phyloP scores from a whole-genome alignment of 1,140 invertebrate genomes.

The Acromyrmex charruanus region DNA sequence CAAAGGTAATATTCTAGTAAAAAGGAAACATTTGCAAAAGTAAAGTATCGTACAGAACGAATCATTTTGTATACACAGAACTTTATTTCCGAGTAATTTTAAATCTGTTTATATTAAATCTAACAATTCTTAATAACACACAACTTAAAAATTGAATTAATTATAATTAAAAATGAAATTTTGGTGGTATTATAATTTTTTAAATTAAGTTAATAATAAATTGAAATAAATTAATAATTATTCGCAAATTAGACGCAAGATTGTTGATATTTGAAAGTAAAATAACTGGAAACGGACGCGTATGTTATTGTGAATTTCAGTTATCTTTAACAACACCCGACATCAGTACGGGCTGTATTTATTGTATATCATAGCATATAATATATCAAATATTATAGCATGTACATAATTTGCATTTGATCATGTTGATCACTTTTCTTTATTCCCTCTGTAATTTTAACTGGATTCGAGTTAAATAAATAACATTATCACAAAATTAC shows the following conservation, averaged over 20 bases:
- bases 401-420: neutral
- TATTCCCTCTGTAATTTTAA: neutral
- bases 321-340: neutral
- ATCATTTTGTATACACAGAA: neutral
- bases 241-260: neutral
- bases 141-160: neutral
- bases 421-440: neutral
- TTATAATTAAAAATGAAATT: neutral
- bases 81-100: neutral
- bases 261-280: neutral
- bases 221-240: neutral
- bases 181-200: neutral
- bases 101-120: neutral
- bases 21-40: neutral
- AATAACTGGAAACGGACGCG: neutral
- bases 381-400: neutral
- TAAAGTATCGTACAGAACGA: neutral
- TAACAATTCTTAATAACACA: neutral
- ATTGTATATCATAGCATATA: neutral
- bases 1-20: neutral
- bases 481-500: neutral
- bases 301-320: constrained; percentile 1
- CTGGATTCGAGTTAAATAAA: neutral
- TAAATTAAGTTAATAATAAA: constrained; percentile 13
- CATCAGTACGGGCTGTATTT: neutral